Evolutionary conservation across 2,113 vertebrate species (phyloP).

Genomic region (Pterophyllum scalare): DNA sequence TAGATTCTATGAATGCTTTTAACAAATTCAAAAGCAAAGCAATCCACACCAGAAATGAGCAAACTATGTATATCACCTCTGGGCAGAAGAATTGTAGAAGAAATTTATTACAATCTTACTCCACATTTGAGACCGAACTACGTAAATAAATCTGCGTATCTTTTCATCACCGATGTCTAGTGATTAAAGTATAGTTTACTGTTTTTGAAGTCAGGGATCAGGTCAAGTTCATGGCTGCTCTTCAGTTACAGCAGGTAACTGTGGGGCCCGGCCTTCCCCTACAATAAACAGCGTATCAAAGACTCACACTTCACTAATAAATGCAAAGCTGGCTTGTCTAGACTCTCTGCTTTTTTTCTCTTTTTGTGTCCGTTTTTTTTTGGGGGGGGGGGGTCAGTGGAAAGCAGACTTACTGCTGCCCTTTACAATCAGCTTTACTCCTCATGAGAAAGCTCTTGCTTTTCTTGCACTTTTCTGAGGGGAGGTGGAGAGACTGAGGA

Average conservation of each 20-base stretch:
- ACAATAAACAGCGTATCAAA: slow-evolving; percentile 72
- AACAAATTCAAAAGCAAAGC: background rate
- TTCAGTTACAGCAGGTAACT: slow-evolving; percentile 61
- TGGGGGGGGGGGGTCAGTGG: slow-evolving; percentile 10
- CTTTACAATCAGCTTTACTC: slow-evolving; percentile 32
- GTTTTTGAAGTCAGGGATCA: slow-evolving; percentile 37
- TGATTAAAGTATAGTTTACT: background rate
- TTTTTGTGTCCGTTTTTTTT: slow-evolving; percentile 33
- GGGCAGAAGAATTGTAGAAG: background rate
- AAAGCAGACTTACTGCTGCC: slow-evolving; percentile 40
- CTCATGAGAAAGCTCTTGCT: slow-evolving; percentile 29
- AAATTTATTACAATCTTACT: background rate
- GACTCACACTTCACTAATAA: slow-evolving; percentile 51
- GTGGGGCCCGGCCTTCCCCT: slow-evolving; percentile 41
- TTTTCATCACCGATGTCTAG: slow-evolving; percentile 23
- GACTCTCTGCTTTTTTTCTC: slow-evolving; percentile 40
- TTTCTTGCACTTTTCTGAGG: slow-evolving; percentile 58
- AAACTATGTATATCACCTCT: background rate
- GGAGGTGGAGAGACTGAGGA: slow-evolving; percentile 27
- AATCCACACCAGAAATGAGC: background rate
- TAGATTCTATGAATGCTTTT: background rate
- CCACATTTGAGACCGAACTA: background rate
- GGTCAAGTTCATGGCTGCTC: slow-evolving; percentile 62
- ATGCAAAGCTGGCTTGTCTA: slow-evolving; percentile 47
- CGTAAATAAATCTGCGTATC: slow-evolving; percentile 11